Percentiles rank a stretch among this genome's conserved stretches.
These are phyloP conservation scores for Dromius quadrimaculatus DNA, from an alignment of 2,888 invertebrate genomes.

Conservation along the genomic window DNA sequence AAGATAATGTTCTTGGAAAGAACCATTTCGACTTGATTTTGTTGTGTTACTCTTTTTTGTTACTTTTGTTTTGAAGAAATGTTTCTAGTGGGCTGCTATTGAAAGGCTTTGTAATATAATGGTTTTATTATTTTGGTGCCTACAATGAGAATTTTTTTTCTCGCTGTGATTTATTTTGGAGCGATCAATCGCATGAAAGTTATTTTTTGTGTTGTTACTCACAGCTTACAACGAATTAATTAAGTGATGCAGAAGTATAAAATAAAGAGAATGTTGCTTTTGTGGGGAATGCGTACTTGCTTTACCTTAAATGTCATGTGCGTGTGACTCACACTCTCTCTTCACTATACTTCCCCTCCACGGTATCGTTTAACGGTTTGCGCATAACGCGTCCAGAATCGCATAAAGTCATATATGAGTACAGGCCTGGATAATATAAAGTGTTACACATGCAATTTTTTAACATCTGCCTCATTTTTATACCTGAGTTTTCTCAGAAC, in stretches of 20 bases:
- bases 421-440: not conserved
- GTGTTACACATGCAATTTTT: slow-evolving; percentile 41
- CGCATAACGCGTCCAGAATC: no score
- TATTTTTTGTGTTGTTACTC: no score
- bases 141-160: slow-evolving; percentile 27
- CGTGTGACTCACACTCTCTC: no score
- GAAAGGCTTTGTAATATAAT: slow-evolving; percentile 35
- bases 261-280: no score
- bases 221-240: no score
- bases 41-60: slow-evolving; percentile 37
- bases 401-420: no score
- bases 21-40: slow-evolving; percentile 28
- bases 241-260: no score
- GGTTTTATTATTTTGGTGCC: slow-evolving; percentile 33
- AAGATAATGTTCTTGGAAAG: slow-evolving; percentile 42
- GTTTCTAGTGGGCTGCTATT: slow-evolving; percentile 28
- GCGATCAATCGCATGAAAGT: slow-evolving; percentile 31
- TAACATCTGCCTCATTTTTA: not conserved
- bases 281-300: no score
- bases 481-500: slow-evolving; percentile 44
- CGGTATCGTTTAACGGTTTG: no score
- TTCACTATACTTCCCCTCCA: no score
- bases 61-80: slow-evolving; percentile 34
- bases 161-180: slow-evolving; percentile 25
- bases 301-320: no score